These are phyloP conservation scores for Athrips mouffetella DNA, from an alignment of 2,888 invertebrate species.

Conservation along the genomic window DNA sequence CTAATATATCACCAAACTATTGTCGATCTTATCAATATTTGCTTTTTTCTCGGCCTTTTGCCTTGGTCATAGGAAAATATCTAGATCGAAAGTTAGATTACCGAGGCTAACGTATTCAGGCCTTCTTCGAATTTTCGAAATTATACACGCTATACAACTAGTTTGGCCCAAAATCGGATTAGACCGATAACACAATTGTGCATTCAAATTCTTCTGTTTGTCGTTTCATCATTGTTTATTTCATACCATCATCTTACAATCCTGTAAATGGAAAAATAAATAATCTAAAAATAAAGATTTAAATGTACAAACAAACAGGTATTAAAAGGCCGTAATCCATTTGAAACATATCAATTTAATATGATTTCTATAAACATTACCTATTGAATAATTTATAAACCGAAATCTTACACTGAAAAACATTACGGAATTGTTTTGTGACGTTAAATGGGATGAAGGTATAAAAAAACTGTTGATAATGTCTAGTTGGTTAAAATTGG, in stretches of 20 bases:
- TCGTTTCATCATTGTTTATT: constrained; percentile 48
- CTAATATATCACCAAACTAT: no score
- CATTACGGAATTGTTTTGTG: constrained; percentile 50
- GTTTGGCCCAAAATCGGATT: no score
- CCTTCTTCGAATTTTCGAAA: no score
- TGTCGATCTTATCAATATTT: no score
- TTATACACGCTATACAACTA: no score
- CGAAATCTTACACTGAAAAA: constrained; percentile 55
- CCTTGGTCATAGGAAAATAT: no score
- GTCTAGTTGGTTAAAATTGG: constrained; percentile 42
- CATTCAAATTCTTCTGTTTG: constrained; percentile 40
- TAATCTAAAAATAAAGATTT: constrained; percentile 21
- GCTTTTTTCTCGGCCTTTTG: no score
- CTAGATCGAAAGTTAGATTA: no score
- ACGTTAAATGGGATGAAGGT: constrained; percentile 43
- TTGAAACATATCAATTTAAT: constrained; percentile 76
- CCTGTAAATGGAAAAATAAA: constrained; percentile 38
- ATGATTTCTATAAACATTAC: constrained; percentile 72
- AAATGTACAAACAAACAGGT: constrained; percentile 44
- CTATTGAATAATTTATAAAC: constrained; percentile 69
- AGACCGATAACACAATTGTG: no score
- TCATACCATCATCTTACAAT: constrained; percentile 49
- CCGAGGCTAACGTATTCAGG: no score
- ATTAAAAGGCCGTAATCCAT: constrained; percentile 67
- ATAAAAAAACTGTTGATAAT: constrained; percentile 48